Evolutionary conservation across 2,888 invertebrate species (phyloP).

Genomic region (Erynnis tages): DNA sequence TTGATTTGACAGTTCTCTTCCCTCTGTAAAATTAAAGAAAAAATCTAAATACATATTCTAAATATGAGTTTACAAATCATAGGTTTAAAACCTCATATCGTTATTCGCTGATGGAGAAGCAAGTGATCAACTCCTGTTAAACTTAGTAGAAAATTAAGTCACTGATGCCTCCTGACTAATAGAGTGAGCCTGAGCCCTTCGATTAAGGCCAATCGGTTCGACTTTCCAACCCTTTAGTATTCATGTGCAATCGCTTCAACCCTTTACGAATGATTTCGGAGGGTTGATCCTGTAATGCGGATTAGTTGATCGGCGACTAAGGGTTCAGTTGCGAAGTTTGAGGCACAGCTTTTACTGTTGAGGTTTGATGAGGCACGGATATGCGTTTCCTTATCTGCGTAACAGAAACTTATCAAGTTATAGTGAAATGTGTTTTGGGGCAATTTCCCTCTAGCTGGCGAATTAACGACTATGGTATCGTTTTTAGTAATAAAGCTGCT

Average conservation of each 20-base stretch:
- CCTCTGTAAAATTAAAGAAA: too few relatives aligned
- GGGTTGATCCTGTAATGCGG: slow-evolving; percentile 38
- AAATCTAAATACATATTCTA: too few relatives aligned
- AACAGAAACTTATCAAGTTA: too few relatives aligned
- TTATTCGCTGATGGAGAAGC: slow-evolving; percentile 26
- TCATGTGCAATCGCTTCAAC: slow-evolving; percentile 45
- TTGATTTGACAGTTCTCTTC: too few relatives aligned
- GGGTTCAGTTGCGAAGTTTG: slow-evolving; percentile 6
- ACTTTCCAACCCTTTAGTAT: slow-evolving; percentile 33
- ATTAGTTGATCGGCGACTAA: slow-evolving; percentile 6
- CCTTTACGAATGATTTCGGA: slow-evolving; percentile 39
- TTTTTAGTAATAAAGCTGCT: too few relatives aligned
- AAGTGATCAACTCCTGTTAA: slow-evolving; percentile 37
- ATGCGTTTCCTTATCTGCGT: background rate
- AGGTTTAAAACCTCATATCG: too few relatives aligned
- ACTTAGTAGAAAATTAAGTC: slow-evolving; percentile 48
- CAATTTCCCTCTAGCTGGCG: too few relatives aligned
- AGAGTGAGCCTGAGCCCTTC: slow-evolving; percentile 39
- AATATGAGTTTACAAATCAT: too few relatives aligned
- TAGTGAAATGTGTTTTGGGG: too few relatives aligned
- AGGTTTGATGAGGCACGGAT: background rate
- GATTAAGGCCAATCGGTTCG: slow-evolving; percentile 39
- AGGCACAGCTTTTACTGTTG: background rate
- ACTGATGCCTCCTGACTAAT: slow-evolving; percentile 42
- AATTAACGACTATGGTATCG: too few relatives aligned